Conservation (phyloP, 2,888 invertebrate genomes). For the Bedellia somnulentella region DNA sequence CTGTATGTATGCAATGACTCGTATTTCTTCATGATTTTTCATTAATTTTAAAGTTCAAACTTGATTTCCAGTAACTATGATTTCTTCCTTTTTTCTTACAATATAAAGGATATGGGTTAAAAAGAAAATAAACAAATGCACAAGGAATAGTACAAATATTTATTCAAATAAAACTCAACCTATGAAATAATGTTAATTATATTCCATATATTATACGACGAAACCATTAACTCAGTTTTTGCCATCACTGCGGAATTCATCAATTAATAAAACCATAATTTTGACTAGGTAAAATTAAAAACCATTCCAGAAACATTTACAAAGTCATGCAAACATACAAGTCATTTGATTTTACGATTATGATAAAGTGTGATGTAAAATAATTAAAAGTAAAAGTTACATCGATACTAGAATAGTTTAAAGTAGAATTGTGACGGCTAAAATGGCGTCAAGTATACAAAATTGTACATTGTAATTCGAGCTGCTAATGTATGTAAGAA, state of each 20-base stretch:
- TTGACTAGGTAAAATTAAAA: conserved; percentile 53
- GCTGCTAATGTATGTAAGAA: conserved; percentile 31
- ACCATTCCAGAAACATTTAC: no score
- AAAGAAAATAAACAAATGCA: neutral
- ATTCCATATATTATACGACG: conserved; percentile 25
- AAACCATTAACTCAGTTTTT: conserved; percentile 14
- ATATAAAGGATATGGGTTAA: no score
- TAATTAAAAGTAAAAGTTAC: conserved; percentile 40
- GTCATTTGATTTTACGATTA: neutral
- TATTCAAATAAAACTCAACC: conserved; percentile 50
- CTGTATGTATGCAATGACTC: no score
- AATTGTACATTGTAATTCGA: no score
- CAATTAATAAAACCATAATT: conserved; percentile 23
- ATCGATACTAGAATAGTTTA: no score
- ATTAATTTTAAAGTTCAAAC: no score
- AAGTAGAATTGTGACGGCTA: no score
- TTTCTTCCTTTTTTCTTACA: no score
- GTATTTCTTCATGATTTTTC: no score
- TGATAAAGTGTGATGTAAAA: conserved; percentile 9
- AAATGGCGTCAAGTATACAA: no score
- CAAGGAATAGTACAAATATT: conserved; percentile 51
- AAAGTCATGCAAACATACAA: no score
- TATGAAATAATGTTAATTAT: conserved; percentile 22
- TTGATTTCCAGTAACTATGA: no score
- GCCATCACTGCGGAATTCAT: neutral